Percentiles rank a stretch among this genome's conserved stretches.
phyloP scores from a whole-genome alignment of 2,888 invertebrate genomes.

The Hypomecis atomaria region DNA sequence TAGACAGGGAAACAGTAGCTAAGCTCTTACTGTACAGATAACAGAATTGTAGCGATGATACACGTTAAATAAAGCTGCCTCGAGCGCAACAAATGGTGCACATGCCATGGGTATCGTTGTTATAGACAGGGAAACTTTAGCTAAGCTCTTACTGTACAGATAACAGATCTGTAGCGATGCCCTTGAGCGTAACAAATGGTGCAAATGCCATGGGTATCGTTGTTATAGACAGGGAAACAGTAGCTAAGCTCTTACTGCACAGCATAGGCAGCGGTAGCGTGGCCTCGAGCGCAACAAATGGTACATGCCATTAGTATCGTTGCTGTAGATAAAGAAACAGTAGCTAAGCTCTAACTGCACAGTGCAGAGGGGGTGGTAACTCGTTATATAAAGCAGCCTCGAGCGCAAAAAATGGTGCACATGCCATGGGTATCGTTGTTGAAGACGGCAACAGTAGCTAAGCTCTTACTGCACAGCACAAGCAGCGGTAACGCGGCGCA shows the following conservation, averaged over 20 bases:
- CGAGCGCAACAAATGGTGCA: constrained; percentile 9
- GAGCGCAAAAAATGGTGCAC: constrained; percentile 20
- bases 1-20: constrained; percentile 8
- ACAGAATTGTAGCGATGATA: too few species aligned
- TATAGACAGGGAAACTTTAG: constrained; percentile 7
- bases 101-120: neutral
- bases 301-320: too few species aligned
- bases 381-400: constrained; percentile 18
- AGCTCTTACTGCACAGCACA: neutral
- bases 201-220: constrained; percentile 9
- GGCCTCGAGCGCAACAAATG: too few species aligned
- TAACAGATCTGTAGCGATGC: too few species aligned
- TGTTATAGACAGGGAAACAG: constrained; percentile 3
- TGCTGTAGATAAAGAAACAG: too few species aligned
- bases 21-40: too few species aligned
- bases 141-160: too few species aligned
- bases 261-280: too few species aligned
- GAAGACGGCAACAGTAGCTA: constrained; percentile 10
- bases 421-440: neutral
- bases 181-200: too few species aligned
- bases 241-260: neutral
- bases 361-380: neutral
- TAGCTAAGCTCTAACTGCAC: neutral
- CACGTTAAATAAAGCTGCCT: constrained; percentile 14
- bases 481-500: too few species aligned